Evolutionary conservation across 2,888 invertebrate species (phyloP).

Genomic region (Tachystola acroxantha): DNA sequence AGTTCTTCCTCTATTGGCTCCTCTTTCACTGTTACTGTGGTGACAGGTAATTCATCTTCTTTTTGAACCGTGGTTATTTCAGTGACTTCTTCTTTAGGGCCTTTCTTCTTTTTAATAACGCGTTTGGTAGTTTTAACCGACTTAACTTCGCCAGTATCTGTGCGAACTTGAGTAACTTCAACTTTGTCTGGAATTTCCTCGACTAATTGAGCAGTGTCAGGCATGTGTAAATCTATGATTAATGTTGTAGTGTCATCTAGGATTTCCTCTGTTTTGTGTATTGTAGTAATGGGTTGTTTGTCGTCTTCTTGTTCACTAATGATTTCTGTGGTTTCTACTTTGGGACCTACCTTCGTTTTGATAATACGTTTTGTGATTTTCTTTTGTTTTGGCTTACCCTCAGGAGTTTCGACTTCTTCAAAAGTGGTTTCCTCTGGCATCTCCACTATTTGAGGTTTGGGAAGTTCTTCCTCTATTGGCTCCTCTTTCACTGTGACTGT

Average conservation of each 20-base stretch:
- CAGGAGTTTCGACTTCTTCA: slow-evolving; percentile 30
- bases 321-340: slow-evolving; percentile 18
- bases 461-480: slow-evolving; percentile 28
- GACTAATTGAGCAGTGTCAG: neutral
- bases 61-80: slow-evolving; percentile 20
- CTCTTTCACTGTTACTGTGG: slow-evolving; percentile 18
- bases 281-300: slow-evolving; percentile 6
- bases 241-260: slow-evolving; percentile 21
- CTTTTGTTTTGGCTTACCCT: slow-evolving; percentile 27
- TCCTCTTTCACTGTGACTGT: slow-evolving; percentile 14
- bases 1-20: slow-evolving; percentile 21
- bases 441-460: slow-evolving; percentile 19
- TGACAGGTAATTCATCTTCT: slow-evolving; percentile 18
- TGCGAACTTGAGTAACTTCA: slow-evolving; percentile 24
- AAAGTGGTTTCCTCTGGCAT: slow-evolving; percentile 42
- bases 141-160: slow-evolving; percentile 21
- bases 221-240: neutral
- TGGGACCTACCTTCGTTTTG: slow-evolving; percentile 28
- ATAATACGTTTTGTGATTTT: slow-evolving; percentile 20
- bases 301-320: slow-evolving; percentile 13
- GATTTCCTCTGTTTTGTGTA: slow-evolving; percentile 12
- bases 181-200: slow-evolving; percentile 16
- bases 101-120: slow-evolving; percentile 28
- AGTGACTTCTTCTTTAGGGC: slow-evolving; percentile 9
- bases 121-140: slow-evolving; percentile 27